Conservation (phyloP, 2,113 vertebrate species). For the Entomyzon cyanotis region DNA sequence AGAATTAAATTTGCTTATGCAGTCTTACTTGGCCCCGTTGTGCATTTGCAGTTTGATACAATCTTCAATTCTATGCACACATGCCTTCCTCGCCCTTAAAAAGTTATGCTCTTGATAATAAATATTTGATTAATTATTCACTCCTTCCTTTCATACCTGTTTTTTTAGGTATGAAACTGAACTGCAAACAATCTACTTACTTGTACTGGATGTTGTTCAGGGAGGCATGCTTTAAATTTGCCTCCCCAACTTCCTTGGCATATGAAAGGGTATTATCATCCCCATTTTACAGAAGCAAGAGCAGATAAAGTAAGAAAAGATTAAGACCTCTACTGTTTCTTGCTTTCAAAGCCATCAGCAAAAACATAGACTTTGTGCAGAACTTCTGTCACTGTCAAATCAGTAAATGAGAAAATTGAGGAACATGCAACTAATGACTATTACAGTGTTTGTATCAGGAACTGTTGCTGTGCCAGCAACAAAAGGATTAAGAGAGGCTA, state of each 20-base stretch:
- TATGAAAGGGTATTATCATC: neutral
- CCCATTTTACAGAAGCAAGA: neutral
- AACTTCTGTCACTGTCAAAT: neutral
- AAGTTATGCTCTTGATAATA: neutral
- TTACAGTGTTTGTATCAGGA: neutral
- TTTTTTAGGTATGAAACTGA: neutral
- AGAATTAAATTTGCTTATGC: neutral
- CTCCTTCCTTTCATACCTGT: neutral
- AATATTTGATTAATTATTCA: neutral
- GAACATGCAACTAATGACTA: neutral
- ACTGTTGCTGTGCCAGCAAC: neutral
- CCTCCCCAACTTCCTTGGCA: neutral
- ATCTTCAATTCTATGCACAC: neutral
- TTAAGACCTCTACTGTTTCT: neutral
- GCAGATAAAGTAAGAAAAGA: neutral
- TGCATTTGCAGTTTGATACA: neutral
- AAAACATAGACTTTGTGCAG: neutral
- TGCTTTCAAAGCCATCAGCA: neutral
- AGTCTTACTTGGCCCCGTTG: neutral
- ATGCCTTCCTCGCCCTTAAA: rapidly evolving
- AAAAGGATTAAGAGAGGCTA: neutral
- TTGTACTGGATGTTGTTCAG: neutral
- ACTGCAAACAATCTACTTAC: neutral
- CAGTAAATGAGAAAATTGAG: neutral
- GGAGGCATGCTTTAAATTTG: neutral